Evolutionary conservation across 1,140 invertebrate species (phyloP).

Genomic region (Macrobrachium rosenbergii): DNA sequence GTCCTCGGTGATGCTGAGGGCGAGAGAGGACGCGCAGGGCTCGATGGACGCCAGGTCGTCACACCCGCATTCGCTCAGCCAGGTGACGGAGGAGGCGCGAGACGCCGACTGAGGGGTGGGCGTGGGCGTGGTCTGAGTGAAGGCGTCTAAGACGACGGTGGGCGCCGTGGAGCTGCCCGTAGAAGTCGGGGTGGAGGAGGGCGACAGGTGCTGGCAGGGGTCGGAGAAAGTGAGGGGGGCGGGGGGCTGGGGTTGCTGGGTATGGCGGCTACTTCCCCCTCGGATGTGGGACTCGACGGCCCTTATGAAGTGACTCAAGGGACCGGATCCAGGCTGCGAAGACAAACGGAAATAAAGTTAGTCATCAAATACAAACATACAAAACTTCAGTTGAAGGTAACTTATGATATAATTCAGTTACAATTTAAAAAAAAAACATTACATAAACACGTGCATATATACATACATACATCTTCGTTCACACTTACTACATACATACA

Average conservation of each 20-base stretch:
- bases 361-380: too few species aligned
- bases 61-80: conserved; percentile 59
- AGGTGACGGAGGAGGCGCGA: conserved; percentile 48
- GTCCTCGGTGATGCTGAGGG: conserved; percentile 61
- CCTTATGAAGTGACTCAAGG: conserved; percentile 43
- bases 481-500: too few species aligned
- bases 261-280: background rate
- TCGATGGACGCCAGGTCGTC: conserved; percentile 59
- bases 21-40: conserved; percentile 59
- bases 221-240: background rate
- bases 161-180: conserved; percentile 16
- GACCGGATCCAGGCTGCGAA: background rate
- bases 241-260: background rate
- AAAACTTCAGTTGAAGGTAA: too few species aligned
- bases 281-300: conserved; percentile 55
- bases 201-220: background rate
- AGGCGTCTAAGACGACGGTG: conserved; percentile 52
- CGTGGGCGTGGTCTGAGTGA: conserved; percentile 47
- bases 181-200: conserved; percentile 32
- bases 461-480: too few species aligned
- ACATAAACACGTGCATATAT: too few species aligned
- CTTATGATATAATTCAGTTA: too few species aligned
- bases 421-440: too few species aligned
- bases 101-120: conserved; percentile 39
- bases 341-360: background rate